Base-by-base conservation (phyloP, 2,113 vertebrate species). In the Oreotrochilus melanogaster region DNA sequence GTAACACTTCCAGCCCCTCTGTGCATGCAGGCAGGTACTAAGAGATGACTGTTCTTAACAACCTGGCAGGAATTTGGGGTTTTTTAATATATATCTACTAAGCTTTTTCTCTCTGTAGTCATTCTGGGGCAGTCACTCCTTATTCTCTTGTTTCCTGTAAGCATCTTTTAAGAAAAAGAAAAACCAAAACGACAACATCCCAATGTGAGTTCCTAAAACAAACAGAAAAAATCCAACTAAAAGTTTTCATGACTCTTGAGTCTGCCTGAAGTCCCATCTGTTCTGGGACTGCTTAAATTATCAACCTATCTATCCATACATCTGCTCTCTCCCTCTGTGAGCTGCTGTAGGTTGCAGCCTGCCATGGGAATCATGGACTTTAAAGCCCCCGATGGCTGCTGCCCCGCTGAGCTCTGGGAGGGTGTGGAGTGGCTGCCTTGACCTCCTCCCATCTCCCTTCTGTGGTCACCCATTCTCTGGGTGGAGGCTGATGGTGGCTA, bases 151-250 rank as follows among this genome's bases (percentile, higher is more conserved):
- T 30, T 86, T 16, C 37, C 48, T 73, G 2, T 21, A 24, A 24
- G 13, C 53, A 39, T 61, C 69, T 66, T 22, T 35, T 47, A 67
- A 53, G 6, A 57, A 31, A 73, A 71, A 28, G 3, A 74, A 33
- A 27, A 39, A 39, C 39, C 39, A 39, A 56, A 73, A 42, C 7
- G n/a, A 6, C 8, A 30, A 10, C 61, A 58, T 57, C 19, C 2
- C 11, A 6, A 1, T 0, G 0, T 23, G 35, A 39, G 50, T 89
- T 39, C 12, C 39, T 39, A 39, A 39, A 39, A 39, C 35, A 39
- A 39, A 13, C 39, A 23, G 66, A 53, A 86, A 18, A 18, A 43
- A 19, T 9, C 27, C 48, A 31, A 1, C 14, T 33, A 4, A 9
- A 14, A 23, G 21, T 86, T 91, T 58, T 61, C 7, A 1, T 42